Base-by-base conservation (phyloP, 1,140 invertebrate genomes). In the Papilio aristodemus region DNA sequence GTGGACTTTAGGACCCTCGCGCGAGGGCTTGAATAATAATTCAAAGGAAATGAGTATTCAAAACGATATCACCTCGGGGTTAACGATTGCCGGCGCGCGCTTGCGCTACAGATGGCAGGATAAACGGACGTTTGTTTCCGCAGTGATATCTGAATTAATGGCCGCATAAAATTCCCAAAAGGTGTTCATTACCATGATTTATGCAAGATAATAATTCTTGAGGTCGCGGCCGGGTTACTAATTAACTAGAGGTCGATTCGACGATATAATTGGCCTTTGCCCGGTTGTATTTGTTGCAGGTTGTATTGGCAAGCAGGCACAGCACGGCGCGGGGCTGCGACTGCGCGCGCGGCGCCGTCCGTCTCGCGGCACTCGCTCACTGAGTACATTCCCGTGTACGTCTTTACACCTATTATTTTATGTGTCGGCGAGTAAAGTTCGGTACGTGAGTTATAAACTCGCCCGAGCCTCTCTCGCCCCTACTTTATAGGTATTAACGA, bases 391-490 rank as follows among this genome's bases (percentile, higher is more conserved):
- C 87, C 81, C 89, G 86, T 91, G 89, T 91, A 88, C 90, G 87
- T 91, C 90, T 91, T 91, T 91, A 90, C 87, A 91, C 89, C 89
- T 91, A 91, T 91, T 91, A 91, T 91, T 90, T 91, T 91, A 91
- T 91, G 87, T 91, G 89, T 90, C 89, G 87, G 89, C 89, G 80
- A 89, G 89, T 90, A 91, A 90, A 91, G 89, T 91, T 91, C 87
- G 87, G 87, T 89, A 91, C 89, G 89, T 91, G 89, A 91, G 89
- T 90, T 91, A 91, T 91, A 91, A 91, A 91, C 87, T 89, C 89
- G 84, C 89, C 86, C 84, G 86, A 81, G 87, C 84, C 86, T 87
- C 85, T 89, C 87, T 89, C 86, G 88, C 87, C 88, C 87, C 88
- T 91, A 90, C 89, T 91, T 90, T 91, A 91, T 91, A 90, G 87